Conservation (phyloP, 1,140 invertebrate species). For the Eubasilissa regina region DNA sequence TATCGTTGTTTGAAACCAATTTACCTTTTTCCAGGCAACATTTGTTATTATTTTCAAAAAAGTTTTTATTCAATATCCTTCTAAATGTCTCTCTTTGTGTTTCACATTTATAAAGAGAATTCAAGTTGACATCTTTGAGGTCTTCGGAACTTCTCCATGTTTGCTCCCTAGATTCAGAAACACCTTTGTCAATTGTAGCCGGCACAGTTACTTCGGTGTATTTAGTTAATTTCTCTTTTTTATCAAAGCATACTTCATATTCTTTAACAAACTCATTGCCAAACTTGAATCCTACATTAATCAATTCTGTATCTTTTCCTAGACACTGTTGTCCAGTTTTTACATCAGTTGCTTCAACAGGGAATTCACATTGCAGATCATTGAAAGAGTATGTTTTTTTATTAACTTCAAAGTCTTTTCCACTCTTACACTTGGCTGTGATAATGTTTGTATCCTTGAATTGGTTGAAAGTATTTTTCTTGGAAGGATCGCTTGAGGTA, state of each 20-base stretch:
- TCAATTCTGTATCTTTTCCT: slow-evolving; percentile 53
- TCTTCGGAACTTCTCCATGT: slow-evolving; percentile 29
- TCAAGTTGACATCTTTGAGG: slow-evolving; percentile 58
- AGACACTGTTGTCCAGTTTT: slow-evolving; percentile 55
- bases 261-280: slow-evolving; percentile 59
- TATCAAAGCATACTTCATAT: slow-evolving; percentile 65
- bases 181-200: slow-evolving; percentile 52
- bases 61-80: slow-evolving; percentile 53
- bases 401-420: slow-evolving; percentile 59
- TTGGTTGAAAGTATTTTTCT: slow-evolving; percentile 49
- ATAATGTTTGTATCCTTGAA: slow-evolving; percentile 38
- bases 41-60: slow-evolving; percentile 52
- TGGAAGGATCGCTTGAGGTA: slow-evolving; percentile 9
- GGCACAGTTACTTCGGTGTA: slow-evolving; percentile 62
- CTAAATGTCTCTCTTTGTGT: slow-evolving; percentile 61
- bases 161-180: slow-evolving; percentile 38
- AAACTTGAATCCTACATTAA: slow-evolving; percentile 62
- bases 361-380: slow-evolving; percentile 62
- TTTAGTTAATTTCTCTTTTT: slow-evolving; percentile 60
- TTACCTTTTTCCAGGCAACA: slow-evolving; percentile 65
- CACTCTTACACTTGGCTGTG: slow-evolving; percentile 61
- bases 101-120: slow-evolving; percentile 63
- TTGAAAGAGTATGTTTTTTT: slow-evolving; percentile 58
- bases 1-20: slow-evolving; percentile 63
- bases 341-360: slow-evolving; percentile 52